These are phyloP conservation scores for Masticophis lateralis DNA, from an alignment of 2,797 vertebrate genomes.

Conservation along the genomic window DNA sequence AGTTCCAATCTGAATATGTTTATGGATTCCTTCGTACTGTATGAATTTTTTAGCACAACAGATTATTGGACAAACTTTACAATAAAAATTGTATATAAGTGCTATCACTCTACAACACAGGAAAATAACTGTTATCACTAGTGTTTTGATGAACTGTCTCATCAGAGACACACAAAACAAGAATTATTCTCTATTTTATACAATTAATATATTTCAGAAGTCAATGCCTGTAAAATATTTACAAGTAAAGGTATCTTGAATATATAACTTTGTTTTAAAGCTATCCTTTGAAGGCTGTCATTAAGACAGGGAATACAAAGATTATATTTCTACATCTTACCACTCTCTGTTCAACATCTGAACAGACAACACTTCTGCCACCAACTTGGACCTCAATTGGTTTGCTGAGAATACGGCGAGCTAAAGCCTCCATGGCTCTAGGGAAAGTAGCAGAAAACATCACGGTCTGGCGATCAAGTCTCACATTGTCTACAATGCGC, in stretches of 20 bases:
- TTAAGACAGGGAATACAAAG: neutral
- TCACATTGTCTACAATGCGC: slow-evolving; percentile 96
- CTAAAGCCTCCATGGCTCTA: slow-evolving; percentile 97
- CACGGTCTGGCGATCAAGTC: slow-evolving; percentile 96
- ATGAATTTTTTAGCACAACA: neutral
- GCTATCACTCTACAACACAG: neutral
- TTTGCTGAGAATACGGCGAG: slow-evolving; percentile 90
- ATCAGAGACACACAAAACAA: neutral
- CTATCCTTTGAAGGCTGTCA: neutral
- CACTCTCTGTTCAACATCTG: slow-evolving; percentile 96
- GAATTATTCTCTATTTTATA: neutral
- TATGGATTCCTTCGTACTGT: neutral
- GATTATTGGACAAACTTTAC: neutral
- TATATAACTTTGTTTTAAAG: neutral
- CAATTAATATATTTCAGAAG: neutral
- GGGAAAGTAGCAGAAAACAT: slow-evolving; percentile 99
- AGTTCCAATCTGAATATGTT: neutral
- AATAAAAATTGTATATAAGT: neutral
- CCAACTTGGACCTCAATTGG: slow-evolving; percentile 97
- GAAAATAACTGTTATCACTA: neutral
- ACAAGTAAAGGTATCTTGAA: neutral
- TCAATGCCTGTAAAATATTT: neutral
- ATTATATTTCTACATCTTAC: slow-evolving; percentile 63
- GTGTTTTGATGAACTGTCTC: neutral
- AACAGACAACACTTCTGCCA: slow-evolving; percentile 96